phyloP scores from a whole-genome alignment of 1,140 invertebrate species.

The Sipha flava region DNA sequence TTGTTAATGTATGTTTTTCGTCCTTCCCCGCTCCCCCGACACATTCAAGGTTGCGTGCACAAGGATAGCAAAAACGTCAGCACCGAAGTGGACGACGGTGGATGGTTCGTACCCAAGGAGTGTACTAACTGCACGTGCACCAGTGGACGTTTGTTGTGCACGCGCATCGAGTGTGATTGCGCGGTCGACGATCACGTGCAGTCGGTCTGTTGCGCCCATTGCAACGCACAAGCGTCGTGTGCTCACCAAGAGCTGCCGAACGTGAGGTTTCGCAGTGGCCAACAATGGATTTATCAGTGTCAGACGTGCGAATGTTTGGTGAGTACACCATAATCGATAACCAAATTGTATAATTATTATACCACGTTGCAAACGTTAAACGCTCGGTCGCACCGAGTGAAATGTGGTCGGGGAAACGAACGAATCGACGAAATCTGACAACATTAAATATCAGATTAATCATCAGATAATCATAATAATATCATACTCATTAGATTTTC shows the following conservation, averaged over 20 bases:
- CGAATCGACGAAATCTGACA: too few species aligned
- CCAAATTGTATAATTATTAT: too few species aligned
- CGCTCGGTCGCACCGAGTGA: too few species aligned
- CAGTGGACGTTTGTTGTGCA: conserved; percentile 56
- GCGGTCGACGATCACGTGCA: conserved; percentile 43
- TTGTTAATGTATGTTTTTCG: too few species aligned
- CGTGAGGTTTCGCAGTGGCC: conserved; percentile 65
- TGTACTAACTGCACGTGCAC: conserved; percentile 55
- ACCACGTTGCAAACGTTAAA: too few species aligned
- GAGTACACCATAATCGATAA: conserved; percentile 43
- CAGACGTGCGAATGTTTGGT: conserved; percentile 83
- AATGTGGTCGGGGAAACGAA: too few species aligned
- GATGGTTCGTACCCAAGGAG: conserved; percentile 47
- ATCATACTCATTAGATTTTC: too few species aligned
- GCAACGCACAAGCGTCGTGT: conserved; percentile 60
- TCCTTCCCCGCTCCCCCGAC: too few species aligned
- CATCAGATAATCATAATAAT: too few species aligned
- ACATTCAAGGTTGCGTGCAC: conserved; percentile 59
- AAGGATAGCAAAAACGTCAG: conserved; percentile 51
- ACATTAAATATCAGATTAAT: too few species aligned
- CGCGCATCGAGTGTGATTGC: conserved; percentile 55
- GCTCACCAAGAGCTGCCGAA: conserved; percentile 67
- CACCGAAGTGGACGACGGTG: conserved; percentile 45
- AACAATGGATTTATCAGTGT: conserved; percentile 81
- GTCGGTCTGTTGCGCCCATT: conserved; percentile 68